Base-by-base conservation (phyloP, 2,797 vertebrate genomes). In the Pseudochirops corinnae region DNA sequence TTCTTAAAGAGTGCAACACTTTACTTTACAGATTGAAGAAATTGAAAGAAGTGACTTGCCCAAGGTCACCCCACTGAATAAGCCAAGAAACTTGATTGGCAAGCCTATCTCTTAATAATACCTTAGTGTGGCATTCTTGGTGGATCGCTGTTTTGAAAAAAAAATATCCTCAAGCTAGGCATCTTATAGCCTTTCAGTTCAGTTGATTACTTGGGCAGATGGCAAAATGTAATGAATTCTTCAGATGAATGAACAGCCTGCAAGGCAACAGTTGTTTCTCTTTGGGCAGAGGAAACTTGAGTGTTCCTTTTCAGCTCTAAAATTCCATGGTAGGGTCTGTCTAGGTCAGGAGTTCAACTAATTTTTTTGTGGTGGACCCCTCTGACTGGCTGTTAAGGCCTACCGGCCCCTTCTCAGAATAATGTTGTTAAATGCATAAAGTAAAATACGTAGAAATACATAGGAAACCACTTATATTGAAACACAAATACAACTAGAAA, bases 181-280 rank as follows among this genome's bases (percentile, higher is more conserved):
- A 6, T 29, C 52, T 12, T 29, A 52, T 91, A 56, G 29, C 39
- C 18, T 67, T 56, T 87, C 26, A 55, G 91, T 26, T 82, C 39
- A 6, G 56, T 5, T n/a, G 28, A 56, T 26, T 33, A 0, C 7
- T 50, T 90, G 74, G 52, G 46, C 52, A 24, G 3, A 0, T 1
- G 56, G 82, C 74, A 92, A 92, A 62, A 67, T 91, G 53, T 55
- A 58, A 58, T 12, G 0, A 55, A 62, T 92, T 46, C 4, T 31
- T 90, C 93, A 87, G n/a, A 46, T 96, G 46, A n/a, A 57, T 91
- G 87, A 95, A n/a, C 92, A 74, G 50, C 26, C 67, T 82, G 33
- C 90, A 82, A 92, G 67, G 14, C 50, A 55, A 46, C 91, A 53
- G 21, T 52, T 52, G 31, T 90, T 94, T 87, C 74, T 39, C 26